A percentile compares a stretch with the other conserved stretches of the same genome.
These are phyloP conservation scores for Pachypeltis micranthus DNA, from an alignment of 1,140 invertebrate genomes.

Conservation along the genomic window DNA sequence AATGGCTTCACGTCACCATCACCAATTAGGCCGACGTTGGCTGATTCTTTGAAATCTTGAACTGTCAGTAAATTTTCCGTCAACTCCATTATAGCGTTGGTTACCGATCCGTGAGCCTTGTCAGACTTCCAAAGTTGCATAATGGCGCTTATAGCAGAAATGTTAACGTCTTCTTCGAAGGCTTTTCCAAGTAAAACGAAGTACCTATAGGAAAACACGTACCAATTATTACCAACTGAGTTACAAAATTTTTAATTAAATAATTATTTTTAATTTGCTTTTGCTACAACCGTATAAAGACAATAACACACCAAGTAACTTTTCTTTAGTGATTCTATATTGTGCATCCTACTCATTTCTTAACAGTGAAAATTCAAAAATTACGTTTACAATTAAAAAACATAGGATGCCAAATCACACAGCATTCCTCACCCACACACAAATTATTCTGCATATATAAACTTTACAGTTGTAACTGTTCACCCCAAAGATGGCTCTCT, in stretches of 20 bases:
- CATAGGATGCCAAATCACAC: too few species aligned
- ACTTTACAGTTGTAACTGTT: too few species aligned
- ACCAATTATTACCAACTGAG: not conserved
- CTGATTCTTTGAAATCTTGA: constrained; percentile 37
- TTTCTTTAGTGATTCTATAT: too few species aligned
- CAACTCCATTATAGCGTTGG: constrained; percentile 60
- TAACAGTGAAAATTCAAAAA: too few species aligned
- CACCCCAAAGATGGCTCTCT: too few species aligned
- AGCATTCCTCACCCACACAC: too few species aligned
- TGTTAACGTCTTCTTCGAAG: constrained; percentile 38
- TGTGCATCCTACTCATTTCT: too few species aligned
- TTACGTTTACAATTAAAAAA: too few species aligned
- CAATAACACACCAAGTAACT: too few species aligned
- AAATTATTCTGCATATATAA: too few species aligned
- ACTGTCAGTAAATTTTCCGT: constrained; percentile 59
- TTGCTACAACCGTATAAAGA: not conserved
- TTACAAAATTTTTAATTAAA: not conserved
- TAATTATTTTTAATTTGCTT: not conserved
- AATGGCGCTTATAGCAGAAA: constrained; percentile 50
- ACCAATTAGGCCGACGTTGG: not conserved
- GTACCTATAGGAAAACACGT: constrained; percentile 40
- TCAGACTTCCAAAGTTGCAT: constrained; percentile 54
- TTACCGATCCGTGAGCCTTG: constrained; percentile 52
- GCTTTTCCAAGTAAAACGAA: constrained; percentile 56
- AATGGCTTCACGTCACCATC: not conserved